Percentiles rank a stretch among this genome's conserved stretches.
These are phyloP conservation scores for Onychomys arenicola DNA, from an alignment of 2,797 vertebrate species.

Conservation along the genomic window DNA sequence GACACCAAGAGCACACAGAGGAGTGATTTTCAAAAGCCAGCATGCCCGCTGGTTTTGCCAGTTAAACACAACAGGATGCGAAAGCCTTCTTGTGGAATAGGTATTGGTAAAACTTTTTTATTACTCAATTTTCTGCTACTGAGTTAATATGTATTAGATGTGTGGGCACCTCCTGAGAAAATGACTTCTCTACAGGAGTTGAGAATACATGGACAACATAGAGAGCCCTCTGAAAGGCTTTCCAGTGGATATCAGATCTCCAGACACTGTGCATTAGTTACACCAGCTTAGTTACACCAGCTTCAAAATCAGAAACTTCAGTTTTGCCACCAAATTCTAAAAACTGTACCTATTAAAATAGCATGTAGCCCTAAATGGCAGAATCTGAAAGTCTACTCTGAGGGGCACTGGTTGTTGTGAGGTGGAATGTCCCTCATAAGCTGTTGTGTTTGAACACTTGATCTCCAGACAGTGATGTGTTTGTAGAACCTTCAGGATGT, in stretches of 20 bases:
- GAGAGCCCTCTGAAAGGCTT: neutral
- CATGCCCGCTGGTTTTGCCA: slow-evolving; percentile 63
- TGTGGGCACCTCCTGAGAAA: neutral
- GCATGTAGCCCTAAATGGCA: neutral
- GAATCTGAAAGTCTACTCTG: neutral
- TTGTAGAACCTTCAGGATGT: neutral
- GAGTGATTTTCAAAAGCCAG: slow-evolving; percentile 75
- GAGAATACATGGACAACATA: neutral
- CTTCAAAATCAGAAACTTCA: slow-evolving; percentile 44
- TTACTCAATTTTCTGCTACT: neutral
- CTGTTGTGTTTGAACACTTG: neutral
- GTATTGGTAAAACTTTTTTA: slow-evolving; percentile 55
- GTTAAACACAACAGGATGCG: slow-evolving; percentile 69
- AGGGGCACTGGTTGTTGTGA: neutral
- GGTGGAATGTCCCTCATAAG: neutral
- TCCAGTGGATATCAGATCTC: neutral
- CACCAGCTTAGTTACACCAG: neutral
- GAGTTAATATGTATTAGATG: neutral
- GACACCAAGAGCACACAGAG: slow-evolving; percentile 80
- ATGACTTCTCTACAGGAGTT: neutral
- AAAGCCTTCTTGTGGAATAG: slow-evolving; percentile 79
- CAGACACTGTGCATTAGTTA: slow-evolving; percentile 43
- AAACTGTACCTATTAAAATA: slow-evolving; percentile 27
- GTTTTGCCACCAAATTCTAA: slow-evolving; percentile 33
- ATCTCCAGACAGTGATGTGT: neutral